phyloP scores from a whole-genome alignment of 2,797 vertebrate species.

The Coendou prehensilis region DNA sequence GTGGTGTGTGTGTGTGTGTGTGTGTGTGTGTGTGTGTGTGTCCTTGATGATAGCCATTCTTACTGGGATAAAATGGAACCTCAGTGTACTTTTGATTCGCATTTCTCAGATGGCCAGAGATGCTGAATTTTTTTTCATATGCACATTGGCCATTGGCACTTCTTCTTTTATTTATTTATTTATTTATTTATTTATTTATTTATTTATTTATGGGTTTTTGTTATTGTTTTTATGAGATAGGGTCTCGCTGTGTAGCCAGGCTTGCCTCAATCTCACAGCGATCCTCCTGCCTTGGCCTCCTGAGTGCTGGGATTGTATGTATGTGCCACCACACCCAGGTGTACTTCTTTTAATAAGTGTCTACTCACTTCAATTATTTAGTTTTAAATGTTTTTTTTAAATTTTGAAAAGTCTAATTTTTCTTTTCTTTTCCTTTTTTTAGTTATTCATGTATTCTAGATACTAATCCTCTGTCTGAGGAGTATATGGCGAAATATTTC shows the following conservation, averaged over 20 bases:
- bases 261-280: neutral
- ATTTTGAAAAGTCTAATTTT: neutral
- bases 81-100: neutral
- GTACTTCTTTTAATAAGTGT: neutral
- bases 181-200: neutral
- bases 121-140: neutral
- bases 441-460: neutral
- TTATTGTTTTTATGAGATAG: neutral
- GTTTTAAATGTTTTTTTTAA: neutral
- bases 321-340: neutral
- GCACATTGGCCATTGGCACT: neutral
- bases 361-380: neutral
- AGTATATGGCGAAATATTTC: neutral
- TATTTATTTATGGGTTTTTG: neutral
- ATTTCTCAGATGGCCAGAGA: neutral
- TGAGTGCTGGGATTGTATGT: neutral
- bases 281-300: neutral
- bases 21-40: neutral
- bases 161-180: no score
- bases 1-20: neutral
- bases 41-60: neutral
- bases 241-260: neutral
- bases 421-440: neutral
- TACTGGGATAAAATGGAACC: neutral
- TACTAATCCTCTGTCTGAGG: neutral